Evolutionary conservation across 2,113 vertebrate species (phyloP).

Genomic region (Alaudala cheleensis): DNA sequence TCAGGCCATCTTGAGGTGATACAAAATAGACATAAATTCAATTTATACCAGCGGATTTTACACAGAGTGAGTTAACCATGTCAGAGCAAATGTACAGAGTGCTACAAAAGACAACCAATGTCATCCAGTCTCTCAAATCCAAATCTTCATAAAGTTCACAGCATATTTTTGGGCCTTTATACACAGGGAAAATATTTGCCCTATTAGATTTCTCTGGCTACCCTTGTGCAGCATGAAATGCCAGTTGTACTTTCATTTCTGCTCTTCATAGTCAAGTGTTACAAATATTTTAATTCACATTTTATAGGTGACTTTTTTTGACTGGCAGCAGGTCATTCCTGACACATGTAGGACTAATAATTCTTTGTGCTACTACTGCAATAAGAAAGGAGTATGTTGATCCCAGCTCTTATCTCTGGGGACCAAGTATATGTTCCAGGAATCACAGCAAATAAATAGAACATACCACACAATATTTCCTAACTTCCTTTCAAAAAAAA

Average conservation of each 20-base stretch:
- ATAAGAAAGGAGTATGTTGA: neutral
- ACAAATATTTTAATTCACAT: neutral
- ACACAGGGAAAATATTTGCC: neutral
- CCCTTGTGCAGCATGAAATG: neutral
- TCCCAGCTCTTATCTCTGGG: neutral
- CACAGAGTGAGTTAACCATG: neutral
- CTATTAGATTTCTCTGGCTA: neutral
- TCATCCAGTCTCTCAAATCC: neutral
- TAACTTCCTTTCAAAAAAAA: slow-evolving; percentile 13
- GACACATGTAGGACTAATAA: neutral
- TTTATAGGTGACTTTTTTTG: neutral
- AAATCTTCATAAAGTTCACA: neutral
- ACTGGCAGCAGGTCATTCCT: neutral
- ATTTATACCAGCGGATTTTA: neutral
- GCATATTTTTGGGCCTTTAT: neutral
- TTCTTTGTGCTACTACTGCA: neutral
- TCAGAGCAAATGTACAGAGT: neutral
- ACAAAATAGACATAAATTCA: neutral
- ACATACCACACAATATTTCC: slow-evolving; percentile 13
- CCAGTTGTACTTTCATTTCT: neutral
- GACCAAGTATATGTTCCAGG: neutral
- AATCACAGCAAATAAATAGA: slow-evolving; percentile 27
- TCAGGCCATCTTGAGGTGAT: neutral
- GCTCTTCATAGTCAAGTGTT: neutral
- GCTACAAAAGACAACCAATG: neutral